Evolutionary conservation across 1,140 invertebrate genomes (phyloP), one percentile per base, ranked within the genome.

Genomic region (Parasteatoda tepidariorum): DNA sequence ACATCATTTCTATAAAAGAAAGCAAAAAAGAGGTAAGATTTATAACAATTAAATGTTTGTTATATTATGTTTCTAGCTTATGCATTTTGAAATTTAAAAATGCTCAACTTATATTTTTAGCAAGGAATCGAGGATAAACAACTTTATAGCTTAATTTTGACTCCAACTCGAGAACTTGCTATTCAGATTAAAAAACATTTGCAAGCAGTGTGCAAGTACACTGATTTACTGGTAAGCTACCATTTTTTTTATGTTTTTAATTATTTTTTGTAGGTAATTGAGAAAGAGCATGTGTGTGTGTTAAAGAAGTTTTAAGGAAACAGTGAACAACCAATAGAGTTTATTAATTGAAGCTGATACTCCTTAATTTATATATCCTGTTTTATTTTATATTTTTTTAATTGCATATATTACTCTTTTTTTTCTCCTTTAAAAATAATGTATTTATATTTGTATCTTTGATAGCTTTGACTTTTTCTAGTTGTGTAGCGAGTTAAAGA

Each of bases 111-210:
- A 13, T 48, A 1, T 13, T 48, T 48, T 48, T 4, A 48, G 38
- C 38, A 18, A 0, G 38, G 18, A 48, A 48, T 48, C 1, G 38
- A 2, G 1, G 38, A 48, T 55, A 75, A 68, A 41, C 66, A 64
- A 22, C 54, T 87, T n/a, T 76, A 94, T 88, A 95, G 95, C 7
- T 89, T 99, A 6, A 93, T 99, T 83, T 87, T 99, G 34, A 97
- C 97, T 13, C 98, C 98, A 5, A 99, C 97, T 0, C 92, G 98
- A 89, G 98, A 99, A 89, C 90, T 99, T 66, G 97, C 97, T 0
- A 93, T 98, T 75, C 97, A 99, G 90, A 94, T 99, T 38, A 94
- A 93, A 87, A 92, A 95, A 87, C 97, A 98, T 90, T 88, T 99
- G 22, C 91, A 91, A 38, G 92, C 92, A 64, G 92, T 93, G n/a